phyloP scores from a whole-genome alignment of 2,888 invertebrate species.

The Mesopsocus fuscifrons region DNA sequence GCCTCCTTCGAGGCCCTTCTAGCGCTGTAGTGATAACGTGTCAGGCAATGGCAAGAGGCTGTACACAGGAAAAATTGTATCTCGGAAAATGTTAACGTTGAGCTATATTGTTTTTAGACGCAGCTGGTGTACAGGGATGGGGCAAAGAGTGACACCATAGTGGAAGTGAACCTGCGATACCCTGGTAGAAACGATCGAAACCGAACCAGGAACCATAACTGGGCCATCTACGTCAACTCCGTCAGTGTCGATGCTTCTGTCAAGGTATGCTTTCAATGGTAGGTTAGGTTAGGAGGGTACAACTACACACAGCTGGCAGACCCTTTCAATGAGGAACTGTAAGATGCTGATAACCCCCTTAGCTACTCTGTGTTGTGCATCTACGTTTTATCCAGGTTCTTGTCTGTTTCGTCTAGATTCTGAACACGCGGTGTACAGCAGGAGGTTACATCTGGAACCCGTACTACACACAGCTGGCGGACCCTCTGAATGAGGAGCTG shows the following conservation, averaged over 20 bases:
- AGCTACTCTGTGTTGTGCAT: too few species aligned
- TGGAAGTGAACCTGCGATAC: constrained; percentile 78
- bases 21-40: too few species aligned
- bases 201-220: constrained; percentile 66
- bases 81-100: too few species aligned
- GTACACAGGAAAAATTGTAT: too few species aligned
- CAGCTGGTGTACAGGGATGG: constrained; percentile 77
- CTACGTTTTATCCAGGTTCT: too few species aligned
- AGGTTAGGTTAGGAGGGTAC: too few species aligned
- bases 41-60: too few species aligned
- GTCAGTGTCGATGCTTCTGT: constrained; percentile 83
- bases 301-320: constrained; percentile 76
- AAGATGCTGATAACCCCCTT: constrained; percentile 70
- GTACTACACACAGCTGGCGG: constrained; percentile 72
- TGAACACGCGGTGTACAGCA: constrained; percentile 67
- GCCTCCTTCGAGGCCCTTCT: too few species aligned
- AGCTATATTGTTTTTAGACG: constrained; percentile 31
- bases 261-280: constrained; percentile 35
- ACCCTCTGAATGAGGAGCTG: constrained; percentile 66
- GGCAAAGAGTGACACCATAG: constrained; percentile 68
- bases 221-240: constrained; percentile 82
- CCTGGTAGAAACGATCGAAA: constrained; percentile 73
- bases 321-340: constrained; percentile 67
- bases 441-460: constrained; percentile 88
- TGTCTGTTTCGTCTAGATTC: too few species aligned